Conservation (phyloP, 2,113 vertebrate genomes). For the Tapirus terrestris region DNA sequence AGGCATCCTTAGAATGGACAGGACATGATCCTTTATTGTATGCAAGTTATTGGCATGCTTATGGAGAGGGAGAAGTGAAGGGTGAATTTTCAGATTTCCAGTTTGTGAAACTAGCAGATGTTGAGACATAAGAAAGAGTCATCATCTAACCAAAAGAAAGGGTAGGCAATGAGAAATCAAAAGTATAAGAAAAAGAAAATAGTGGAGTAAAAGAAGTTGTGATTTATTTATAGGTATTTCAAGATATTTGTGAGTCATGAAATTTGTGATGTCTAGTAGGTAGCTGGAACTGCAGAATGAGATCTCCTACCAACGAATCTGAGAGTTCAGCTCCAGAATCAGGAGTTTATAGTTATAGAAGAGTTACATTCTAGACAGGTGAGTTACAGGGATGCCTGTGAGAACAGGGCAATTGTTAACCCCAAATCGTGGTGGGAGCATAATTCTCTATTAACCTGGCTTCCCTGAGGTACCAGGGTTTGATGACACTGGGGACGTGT, state of each 20-base stretch:
- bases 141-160: neutral
- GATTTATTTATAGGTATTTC: neutral
- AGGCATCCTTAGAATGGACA: neutral
- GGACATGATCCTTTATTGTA: neutral
- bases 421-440: neutral
- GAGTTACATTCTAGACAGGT: neutral
- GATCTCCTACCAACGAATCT: neutral
- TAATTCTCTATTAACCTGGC: neutral
- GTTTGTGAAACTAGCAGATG: neutral
- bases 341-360: neutral
- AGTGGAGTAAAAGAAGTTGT: neutral
- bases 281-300: neutral
- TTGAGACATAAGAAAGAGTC: neutral
- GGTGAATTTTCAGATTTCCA: neutral
- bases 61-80: neutral
- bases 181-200: neutral
- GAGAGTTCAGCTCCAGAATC: neutral
- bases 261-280: neutral
- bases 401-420: neutral
- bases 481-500: neutral
- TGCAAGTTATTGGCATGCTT: rapidly evolving
- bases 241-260: neutral
- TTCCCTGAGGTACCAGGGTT: neutral
- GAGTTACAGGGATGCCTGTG: neutral
- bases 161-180: neutral